phyloP scores from a whole-genome alignment of 2,113 vertebrate genomes.

The Elaphurus davidianus region DNA sequence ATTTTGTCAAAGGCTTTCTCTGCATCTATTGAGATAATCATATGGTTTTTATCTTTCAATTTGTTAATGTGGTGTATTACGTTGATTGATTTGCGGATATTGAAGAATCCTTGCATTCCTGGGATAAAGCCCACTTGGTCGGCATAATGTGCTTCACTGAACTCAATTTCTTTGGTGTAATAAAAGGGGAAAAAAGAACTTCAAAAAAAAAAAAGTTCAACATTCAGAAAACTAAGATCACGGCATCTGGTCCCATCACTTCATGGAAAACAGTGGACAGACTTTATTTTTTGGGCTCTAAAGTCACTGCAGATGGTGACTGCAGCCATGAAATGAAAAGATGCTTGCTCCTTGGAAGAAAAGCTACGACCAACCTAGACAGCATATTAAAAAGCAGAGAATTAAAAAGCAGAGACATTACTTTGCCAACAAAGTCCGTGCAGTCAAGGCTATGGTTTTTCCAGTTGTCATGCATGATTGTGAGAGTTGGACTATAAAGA shows the following conservation, averaged over 20 bases:
- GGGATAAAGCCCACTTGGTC: too few species aligned
- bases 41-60: too few species aligned
- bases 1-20: too few species aligned
- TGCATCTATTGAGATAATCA: too few species aligned
- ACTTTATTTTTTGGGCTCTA: background rate
- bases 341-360: background rate
- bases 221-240: background rate
- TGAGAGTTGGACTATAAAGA: background rate
- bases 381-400: background rate
- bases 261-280: background rate
- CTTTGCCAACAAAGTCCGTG: background rate
- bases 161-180: too few species aligned
- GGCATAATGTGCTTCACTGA: too few species aligned
- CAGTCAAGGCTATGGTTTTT: background rate
- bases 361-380: background rate
- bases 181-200: too few species aligned
- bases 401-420: background rate
- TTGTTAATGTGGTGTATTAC: too few species aligned
- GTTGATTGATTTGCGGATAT: too few species aligned
- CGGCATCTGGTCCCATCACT: background rate
- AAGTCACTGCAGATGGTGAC: background rate
- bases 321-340: background rate
- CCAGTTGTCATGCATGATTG: background rate
- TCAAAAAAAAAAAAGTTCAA: too few species aligned
- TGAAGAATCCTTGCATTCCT: too few species aligned